Percentiles rank a stretch among this genome's conserved stretches.
These are phyloP conservation scores for Hypocryptadius cinnamomeus DNA, from an alignment of 2,113 vertebrate genomes.

Conservation along the genomic window DNA sequence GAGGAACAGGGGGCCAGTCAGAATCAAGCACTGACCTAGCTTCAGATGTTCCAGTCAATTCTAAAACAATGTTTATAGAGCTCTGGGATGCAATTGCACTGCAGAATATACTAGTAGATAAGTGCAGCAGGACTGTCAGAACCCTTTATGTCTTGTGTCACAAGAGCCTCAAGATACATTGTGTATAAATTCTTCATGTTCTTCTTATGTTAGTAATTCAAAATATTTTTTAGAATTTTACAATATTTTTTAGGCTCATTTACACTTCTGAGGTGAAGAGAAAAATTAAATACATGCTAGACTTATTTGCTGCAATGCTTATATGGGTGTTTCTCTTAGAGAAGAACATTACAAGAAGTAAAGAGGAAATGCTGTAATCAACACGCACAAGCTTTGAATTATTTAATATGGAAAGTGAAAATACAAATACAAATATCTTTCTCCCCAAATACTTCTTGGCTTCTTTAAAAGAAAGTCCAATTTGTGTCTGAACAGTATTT, in stretches of 20 bases:
- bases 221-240: background rate
- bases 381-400: background rate
- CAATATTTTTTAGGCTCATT: background rate
- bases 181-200: background rate
- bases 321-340: background rate
- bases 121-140: background rate
- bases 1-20: background rate
- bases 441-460: background rate
- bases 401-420: background rate
- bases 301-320: background rate
- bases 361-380: conserved; percentile 31
- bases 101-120: background rate
- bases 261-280: background rate
- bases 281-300: background rate
- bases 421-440: background rate
- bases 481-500: background rate
- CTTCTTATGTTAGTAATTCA: background rate
- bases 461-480: background rate
- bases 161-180: background rate
- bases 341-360: conserved; percentile 4
- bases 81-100: background rate
- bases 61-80: background rate
- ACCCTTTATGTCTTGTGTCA: background rate
- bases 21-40: background rate
- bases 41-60: background rate